phyloP scores from a whole-genome alignment of 2,797 vertebrate species.

The Valencia hispanica region DNA sequence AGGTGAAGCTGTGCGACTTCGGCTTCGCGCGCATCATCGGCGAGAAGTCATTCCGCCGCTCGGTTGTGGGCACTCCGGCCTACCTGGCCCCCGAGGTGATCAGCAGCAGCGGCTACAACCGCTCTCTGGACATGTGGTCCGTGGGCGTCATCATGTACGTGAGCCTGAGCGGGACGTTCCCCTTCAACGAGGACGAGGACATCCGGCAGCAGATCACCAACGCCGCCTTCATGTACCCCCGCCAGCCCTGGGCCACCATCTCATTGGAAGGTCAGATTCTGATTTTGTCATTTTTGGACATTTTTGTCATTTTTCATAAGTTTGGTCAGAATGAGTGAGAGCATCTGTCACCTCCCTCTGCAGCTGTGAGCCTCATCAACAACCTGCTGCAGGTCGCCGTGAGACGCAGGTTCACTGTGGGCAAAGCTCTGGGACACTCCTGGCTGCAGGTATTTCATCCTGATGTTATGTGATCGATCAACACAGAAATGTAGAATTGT shows the following conservation, averaged over 20 bases:
- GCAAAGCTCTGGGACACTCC: conserved; percentile 78
- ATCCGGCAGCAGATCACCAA: conserved; percentile 83
- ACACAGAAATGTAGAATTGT: neutral
- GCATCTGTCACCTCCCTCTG: neutral
- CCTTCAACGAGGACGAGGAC: conserved; percentile 86
- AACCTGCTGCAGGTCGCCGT: conserved; percentile 83
- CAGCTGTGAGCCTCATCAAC: conserved; percentile 81
- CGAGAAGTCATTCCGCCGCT: conserved; percentile 83
- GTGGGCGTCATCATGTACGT: conserved; percentile 82
- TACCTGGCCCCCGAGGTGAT: conserved; percentile 85
- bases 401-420: conserved; percentile 77
- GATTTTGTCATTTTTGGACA: neutral
- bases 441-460: conserved; percentile 75
- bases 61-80: conserved; percentile 82
- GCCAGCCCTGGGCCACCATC: conserved; percentile 76
- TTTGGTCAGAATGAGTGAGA: neutral
- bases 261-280: conserved; percentile 65
- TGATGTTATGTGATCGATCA: neutral
- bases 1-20: conserved; percentile 85
- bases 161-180: conserved; percentile 83
- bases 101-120: conserved; percentile 80
- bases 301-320: neutral
- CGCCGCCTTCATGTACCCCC: conserved; percentile 83
- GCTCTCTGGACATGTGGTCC: conserved; percentile 85
- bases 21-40: conserved; percentile 85